Evolutionary conservation across 2,888 invertebrate genomes (phyloP), one percentile per base, ranked within the genome.

Genomic region (Drosophila emarginata): DNA sequence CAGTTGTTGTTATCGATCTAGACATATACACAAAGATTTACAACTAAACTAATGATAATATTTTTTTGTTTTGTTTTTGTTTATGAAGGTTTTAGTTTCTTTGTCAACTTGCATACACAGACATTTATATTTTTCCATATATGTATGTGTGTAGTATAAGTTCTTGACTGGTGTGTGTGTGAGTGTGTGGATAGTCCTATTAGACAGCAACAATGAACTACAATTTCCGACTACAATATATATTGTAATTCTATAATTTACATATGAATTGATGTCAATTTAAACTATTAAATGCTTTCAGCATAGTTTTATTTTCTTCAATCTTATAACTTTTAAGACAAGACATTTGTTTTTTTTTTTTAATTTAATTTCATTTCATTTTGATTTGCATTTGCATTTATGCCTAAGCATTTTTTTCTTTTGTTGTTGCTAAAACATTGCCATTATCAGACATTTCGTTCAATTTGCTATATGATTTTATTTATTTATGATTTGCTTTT

Each of bases 211-310:
- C 74, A 79, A 71, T 80, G 61, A 78, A 79, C 84, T 75, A 81
- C 68, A 72, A 73, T 77, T 79, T 79, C 28, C 51, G 61, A 72
- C 83, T 79, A 81, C 73, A 64, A 54, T 57, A 18, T 68, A 40
- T 60, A 57, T 61, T 71, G 23, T 66, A 52, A 54, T 68, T 56
- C 56, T 58, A 71, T 66, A 78, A 64, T 67, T 62, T 77, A 77
- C 69, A 77, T 28, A 23, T 73, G 51, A 64, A 59, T 65, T 77
- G 59, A 28, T 52, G 45, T 74, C 71, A 69, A 53, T 72, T 78
- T 77, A 74, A 56, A 67, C 69, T 78, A 75, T 72, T 80, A 79
- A 80, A 85, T 84, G 80, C 83, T 80, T 85, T 79, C 61, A 85
- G 80, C 83, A 85, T 79, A 77, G 78, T 80, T 78, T 60, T 78